These are phyloP conservation scores for Stichodactyla helianthus DNA, from an alignment of 64 coral and sea anemone species.

Conservation along the genomic window DNA sequence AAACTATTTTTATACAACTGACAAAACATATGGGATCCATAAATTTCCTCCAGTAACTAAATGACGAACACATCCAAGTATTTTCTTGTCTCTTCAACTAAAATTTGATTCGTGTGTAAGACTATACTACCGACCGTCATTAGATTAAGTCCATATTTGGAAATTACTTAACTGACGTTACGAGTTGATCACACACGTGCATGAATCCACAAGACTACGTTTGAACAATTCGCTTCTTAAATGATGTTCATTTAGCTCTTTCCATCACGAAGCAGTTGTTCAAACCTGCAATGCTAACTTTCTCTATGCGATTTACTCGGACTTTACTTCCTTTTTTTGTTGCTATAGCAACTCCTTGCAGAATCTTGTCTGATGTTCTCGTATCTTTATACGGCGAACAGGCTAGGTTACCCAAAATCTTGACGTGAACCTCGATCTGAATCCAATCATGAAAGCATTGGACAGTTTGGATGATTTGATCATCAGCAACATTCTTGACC, in stretches of 20 bases:
- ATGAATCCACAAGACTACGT: too few relatives aligned
- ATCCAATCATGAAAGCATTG: neutral
- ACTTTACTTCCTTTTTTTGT: neutral
- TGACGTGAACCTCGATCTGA: neutral
- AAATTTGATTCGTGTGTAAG: too few relatives aligned
- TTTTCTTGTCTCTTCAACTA: too few relatives aligned
- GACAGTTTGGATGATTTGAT: neutral
- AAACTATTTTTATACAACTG: too few relatives aligned
- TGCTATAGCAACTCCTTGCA: conserved; percentile 4
- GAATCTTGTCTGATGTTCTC: neutral
- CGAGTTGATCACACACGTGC: too few relatives aligned
- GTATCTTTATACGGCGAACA: neutral
- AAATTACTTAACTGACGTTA: too few relatives aligned
- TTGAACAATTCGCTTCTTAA: too few relatives aligned
- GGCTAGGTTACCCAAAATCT: neutral
- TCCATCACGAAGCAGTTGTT: neutral
- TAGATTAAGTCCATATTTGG: too few relatives aligned
- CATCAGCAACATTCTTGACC: neutral
- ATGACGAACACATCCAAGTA: too few relatives aligned
- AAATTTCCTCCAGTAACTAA: too few relatives aligned
- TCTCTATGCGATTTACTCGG: neutral
- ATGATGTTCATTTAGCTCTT: neutral
- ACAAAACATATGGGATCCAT: too few relatives aligned
- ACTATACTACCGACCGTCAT: too few relatives aligned
- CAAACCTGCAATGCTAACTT: neutral